Base-by-base conservation (phyloP, 2,113 vertebrate genomes). In the Leptobrachium ailaonicum region DNA sequence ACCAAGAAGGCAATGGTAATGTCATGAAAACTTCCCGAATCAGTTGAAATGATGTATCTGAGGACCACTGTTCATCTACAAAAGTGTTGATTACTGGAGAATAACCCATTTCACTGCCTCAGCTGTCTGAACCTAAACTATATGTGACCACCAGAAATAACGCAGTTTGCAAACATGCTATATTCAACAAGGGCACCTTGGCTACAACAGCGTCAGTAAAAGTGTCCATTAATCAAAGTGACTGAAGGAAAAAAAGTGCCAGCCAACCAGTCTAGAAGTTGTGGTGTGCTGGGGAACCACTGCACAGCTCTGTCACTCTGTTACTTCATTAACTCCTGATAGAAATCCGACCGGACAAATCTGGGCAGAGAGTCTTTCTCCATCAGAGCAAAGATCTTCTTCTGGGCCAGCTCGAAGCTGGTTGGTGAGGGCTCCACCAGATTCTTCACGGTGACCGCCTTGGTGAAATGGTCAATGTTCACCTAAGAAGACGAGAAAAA, bases 381-480 rank as follows among this genome's bases (percentile, higher is more conserved):
- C 98, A 99, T 99, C 88, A 99, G 91, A 82, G 94, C 94, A 53
- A 90, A 93, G 88, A 99, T 93, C 75, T 92, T 92, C 84, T 96
- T 97, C 92, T 99, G 96, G 75, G 97, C 98, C 90, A 95, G 84
- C 41, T 98, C 95, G 80, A 99, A 99, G 86, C 93, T 95, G 56
- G 80, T 69, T 1, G 88, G 71, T 6, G 96, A 95, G 0, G 96
- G 96, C 11, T 95, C 93, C 83, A 94, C 92, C 91, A 99, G 90
- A 87, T 96, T 98, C 88, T 95, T 96, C 90, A 95, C 87, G 56
- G 97, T 99, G 85, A 97, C 83, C 0, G 91, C 95, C 86, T 95
- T 98, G 82, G 98, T 99, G 92, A 95, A 92, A 83, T 99, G 96
- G 82, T 99, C 97, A 0, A 99, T 98, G 84, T 99, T 99, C 82